Evolutionary conservation across 92 coral and sea anemone genomes (phyloP), one percentile per base, ranked within the genome.

Genomic region (Zoanthus sansibaricus): DNA sequence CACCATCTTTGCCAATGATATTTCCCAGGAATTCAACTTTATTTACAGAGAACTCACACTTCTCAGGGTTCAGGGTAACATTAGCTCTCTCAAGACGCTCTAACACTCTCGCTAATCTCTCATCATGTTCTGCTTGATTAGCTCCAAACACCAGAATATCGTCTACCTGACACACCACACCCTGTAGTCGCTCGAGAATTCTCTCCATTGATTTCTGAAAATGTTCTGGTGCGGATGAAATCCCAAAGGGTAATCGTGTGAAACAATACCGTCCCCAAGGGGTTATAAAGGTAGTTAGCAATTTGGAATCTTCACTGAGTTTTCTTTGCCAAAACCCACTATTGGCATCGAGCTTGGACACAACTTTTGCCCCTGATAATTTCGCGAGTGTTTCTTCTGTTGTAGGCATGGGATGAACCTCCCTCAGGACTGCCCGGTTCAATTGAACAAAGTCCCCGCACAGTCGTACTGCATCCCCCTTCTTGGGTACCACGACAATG

Each of bases 11-110:
- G 46, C 97, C 97, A 8, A 93, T 87, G 46, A 93, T 68, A 54
- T 94, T 89, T 77, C 93, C 93, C 82, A 94, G 93, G 89, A 89
- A 94, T 78, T 87, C 82, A 33, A 92, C 93, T 74, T 83, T 85
- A 9, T 58, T 90, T 52, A 75, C 64, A 32, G 89, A 86, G 85
- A 93, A 91, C 64, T 91, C 79, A 44, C 96, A 93, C 78, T 93
- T 93, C 83, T 88, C 93, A 25, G 83, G 73, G 90, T 92, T 86
- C 21, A 89, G 88, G 37, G 89, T 92, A 25, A 86, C 89, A 13
- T 90, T 72, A 12, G 93, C 91, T 86, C 80, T 75, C 78, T 87
- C 87, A 20, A 89, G 68, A 9, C 87, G 78, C 30, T 25, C 76
- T 30, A 89, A 87, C 18, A 86, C 89, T 13, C 90, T 82, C 31